phyloP scores from a whole-genome alignment of 2,113 vertebrate species.

The Drymodes brunneopygia region DNA sequence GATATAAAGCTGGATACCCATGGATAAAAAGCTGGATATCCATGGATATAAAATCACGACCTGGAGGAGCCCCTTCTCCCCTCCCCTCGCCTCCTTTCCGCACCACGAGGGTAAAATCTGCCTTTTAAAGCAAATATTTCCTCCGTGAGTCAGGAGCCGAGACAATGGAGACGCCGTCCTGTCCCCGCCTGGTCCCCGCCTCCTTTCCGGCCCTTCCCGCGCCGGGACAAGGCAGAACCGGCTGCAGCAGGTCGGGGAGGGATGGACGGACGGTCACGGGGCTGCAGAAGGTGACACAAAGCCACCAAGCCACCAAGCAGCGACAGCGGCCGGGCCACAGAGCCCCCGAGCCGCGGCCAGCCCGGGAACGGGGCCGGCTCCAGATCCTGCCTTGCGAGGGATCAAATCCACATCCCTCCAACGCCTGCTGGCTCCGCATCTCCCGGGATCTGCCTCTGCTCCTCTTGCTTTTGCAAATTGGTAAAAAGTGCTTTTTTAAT shows the following conservation, averaged over 20 bases:
- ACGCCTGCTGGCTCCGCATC: fast-evolving
- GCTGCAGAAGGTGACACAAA: too few species aligned
- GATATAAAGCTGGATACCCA: not conserved
- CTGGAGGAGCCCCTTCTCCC: not conserved
- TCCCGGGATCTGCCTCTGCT: not conserved
- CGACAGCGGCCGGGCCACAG: not conserved
- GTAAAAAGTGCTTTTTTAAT: not conserved
- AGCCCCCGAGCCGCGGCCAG: fast-evolving
- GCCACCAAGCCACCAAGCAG: too few species aligned
- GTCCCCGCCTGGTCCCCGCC: too few species aligned
- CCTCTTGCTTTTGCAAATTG: not conserved
- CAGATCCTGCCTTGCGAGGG: not conserved
- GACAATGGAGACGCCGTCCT: not conserved
- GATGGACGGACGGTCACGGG: too few species aligned
- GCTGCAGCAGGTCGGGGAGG: too few species aligned
- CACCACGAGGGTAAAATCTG: fast-evolving
- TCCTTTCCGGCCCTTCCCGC: too few species aligned
- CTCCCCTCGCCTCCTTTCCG: not conserved
- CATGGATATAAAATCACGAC: too few species aligned
- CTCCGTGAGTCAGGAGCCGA: not conserved
- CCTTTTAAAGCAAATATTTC: not conserved
- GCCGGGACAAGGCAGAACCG: too few species aligned
- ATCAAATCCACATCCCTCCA: not conserved
- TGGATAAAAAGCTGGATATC: fast-evolving
- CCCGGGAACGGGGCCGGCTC: not conserved